phyloP scores from a whole-genome alignment of 2,113 vertebrate species.

The Arenaria interpres region DNA sequence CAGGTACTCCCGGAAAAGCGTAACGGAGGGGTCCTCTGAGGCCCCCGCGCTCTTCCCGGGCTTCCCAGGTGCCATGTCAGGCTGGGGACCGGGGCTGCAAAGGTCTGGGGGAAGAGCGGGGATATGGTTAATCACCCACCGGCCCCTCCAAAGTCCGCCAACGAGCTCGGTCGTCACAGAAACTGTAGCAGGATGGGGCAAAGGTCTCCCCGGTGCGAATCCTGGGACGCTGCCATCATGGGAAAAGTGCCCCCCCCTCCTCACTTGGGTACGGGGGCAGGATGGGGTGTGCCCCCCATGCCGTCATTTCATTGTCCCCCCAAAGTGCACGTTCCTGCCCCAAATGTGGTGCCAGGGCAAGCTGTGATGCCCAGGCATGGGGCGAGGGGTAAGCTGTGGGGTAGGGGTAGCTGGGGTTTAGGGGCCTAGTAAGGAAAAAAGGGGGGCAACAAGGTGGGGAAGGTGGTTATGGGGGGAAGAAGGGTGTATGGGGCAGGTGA shows the following conservation, averaged over 20 bases:
- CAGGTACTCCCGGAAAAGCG: slow-evolving; percentile 90
- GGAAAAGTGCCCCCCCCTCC: background rate
- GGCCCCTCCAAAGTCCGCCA: slow-evolving; percentile 8
- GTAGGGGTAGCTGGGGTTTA: background rate
- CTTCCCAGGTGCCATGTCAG: slow-evolving; percentile 42
- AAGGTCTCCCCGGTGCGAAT: background rate
- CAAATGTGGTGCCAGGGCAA: background rate
- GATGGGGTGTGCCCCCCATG: background rate
- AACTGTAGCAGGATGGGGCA: background rate
- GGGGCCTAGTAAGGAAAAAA: background rate
- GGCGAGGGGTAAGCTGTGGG: background rate
- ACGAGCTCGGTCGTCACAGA: background rate
- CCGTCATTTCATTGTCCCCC: background rate
- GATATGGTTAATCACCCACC: slow-evolving; percentile 34
- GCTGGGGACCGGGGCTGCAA: background rate
- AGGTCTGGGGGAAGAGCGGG: background rate
- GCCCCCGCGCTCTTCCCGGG: background rate
- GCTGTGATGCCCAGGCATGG: background rate
- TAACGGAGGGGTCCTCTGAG: slow-evolving; percentile 85
- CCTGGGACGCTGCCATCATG: background rate
- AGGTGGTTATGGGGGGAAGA: background rate
- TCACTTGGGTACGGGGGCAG: rapidly evolving
- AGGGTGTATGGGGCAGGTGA: background rate
- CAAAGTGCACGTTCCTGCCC: background rate
- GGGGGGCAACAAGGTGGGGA: background rate